phyloP scores from a whole-genome alignment of 2,797 vertebrate species.

The Glyptemys insculpta region DNA sequence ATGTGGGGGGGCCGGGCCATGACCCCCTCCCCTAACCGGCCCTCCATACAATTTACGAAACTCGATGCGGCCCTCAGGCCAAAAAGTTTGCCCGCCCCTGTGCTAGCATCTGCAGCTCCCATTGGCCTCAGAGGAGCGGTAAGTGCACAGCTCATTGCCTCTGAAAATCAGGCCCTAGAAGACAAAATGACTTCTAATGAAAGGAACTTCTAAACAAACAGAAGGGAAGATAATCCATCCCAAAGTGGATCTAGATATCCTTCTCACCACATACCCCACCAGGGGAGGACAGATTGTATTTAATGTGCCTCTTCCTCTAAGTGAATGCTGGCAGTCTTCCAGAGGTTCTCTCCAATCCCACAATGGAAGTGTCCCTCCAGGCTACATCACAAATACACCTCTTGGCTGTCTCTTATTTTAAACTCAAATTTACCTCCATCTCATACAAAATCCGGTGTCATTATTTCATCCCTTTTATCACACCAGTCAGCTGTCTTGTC shows the following conservation, averaged over 20 bases:
- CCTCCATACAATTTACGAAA: too few species aligned
- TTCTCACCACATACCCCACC: rapidly evolving
- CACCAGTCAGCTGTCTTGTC: background rate
- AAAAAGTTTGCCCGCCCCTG: too few species aligned
- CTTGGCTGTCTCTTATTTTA: background rate
- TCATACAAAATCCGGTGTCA: background rate
- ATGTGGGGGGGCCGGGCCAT: too few species aligned
- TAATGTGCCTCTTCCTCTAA: background rate
- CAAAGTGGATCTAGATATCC: background rate
- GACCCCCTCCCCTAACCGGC: too few species aligned
- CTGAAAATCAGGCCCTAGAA: background rate
- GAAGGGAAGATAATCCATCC: background rate
- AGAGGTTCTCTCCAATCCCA: background rate
- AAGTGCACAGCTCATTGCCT: background rate
- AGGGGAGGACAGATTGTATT: background rate
- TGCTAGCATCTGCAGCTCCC: background rate
- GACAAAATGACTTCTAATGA: background rate
- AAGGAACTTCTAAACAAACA: background rate
- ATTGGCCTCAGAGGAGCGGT: background rate
- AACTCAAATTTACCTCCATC: background rate
- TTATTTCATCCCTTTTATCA: background rate
- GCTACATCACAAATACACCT: background rate
- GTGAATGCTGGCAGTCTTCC: rapidly evolving
- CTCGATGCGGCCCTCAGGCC: too few species aligned
- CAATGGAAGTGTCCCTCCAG: background rate